Base-by-base conservation (phyloP, 2,797 vertebrate species). In the Trachurus trachurus region DNA sequence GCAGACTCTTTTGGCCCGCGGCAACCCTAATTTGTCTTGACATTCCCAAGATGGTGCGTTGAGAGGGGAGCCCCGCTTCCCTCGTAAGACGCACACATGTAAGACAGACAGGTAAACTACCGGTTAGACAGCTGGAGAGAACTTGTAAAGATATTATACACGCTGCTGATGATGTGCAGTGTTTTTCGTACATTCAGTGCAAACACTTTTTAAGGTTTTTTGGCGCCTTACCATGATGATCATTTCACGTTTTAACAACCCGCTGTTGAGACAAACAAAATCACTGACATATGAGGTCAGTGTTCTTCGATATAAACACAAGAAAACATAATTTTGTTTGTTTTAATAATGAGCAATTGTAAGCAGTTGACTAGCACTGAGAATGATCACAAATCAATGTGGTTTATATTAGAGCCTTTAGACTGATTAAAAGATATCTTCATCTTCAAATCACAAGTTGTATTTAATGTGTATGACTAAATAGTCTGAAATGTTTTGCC, bases 1-100 rank as follows among this genome's bases (percentile, higher is more conserved):
- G 74, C 77, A 83, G 80, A 76, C 76, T 86, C 76, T 58, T 81
- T 81, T 60, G 74, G 76, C 86, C 76, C 0, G 2, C 7, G 63
- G 86, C 82, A 7, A 49, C 52, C 52, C 72, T 78, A 56, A 83
- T 88, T 83, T 84, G 60, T 88, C 84, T 59, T 66, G 66, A 71
- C 81, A 87, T 88, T 91, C 86, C 85, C 52, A 0, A 65, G 76
- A 54, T 66, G 54, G 9, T 22, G 57, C 31, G 44, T 57, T 2
- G 52, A 71, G 59, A 82, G 80, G 64, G 68, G 75, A 87, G 82
- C 79, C 77, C 82, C 29, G 4, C 3, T 75, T 86, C 64, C 73
- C 86, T 76, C 37, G 9, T 71, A 70, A 81, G 58, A 11, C 37
- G 62, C 62, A 44, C 84, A 81, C 57, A 79, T 80, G 80, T 22